Evolutionary conservation across 2,888 invertebrate genomes (phyloP).

Genomic region (Hirtodrosophila cameraria): DNA sequence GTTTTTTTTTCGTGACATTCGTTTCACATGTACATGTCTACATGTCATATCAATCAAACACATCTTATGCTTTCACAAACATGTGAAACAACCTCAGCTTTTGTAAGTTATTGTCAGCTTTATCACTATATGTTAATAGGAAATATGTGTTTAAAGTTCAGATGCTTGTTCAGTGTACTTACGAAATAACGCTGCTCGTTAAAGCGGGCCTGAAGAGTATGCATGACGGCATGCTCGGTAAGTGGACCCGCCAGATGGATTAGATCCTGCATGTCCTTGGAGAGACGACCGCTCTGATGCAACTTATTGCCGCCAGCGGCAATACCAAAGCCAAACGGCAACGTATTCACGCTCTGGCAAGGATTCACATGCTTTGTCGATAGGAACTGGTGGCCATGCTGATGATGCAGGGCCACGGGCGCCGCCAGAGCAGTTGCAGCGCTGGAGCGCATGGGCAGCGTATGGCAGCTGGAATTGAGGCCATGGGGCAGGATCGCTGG

Average conservation of each 20-base stretch:
- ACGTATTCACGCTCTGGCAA: slow-evolving; percentile 79
- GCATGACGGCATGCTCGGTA: slow-evolving; percentile 96
- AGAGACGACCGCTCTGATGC: slow-evolving; percentile 38
- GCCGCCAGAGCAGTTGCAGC: slow-evolving; percentile 46
- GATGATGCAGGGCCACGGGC: slow-evolving; percentile 22
- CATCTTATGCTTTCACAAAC: too few relatives aligned
- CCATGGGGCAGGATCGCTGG: slow-evolving; percentile 46
- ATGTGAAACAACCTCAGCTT: too few relatives aligned
- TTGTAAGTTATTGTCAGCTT: too few relatives aligned
- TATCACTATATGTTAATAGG: too few relatives aligned
- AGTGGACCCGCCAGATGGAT: slow-evolving; percentile 96
- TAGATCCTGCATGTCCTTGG: slow-evolving; percentile 91
- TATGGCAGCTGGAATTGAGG: slow-evolving; percentile 47
- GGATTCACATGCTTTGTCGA: slow-evolving; percentile 79
- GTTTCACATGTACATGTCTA: too few relatives aligned
- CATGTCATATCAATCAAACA: too few relatives aligned
- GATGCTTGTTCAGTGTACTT: slow-evolving; percentile 85
- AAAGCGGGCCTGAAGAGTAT: slow-evolving; percentile 95
- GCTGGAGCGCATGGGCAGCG: slow-evolving; percentile 61
- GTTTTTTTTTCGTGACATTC: too few relatives aligned
- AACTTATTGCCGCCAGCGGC: slow-evolving; percentile 24
- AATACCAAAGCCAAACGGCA: slow-evolving; percentile 75
- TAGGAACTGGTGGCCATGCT: slow-evolving; percentile 61
- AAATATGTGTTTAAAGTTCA: too few relatives aligned
- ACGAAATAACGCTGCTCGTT: slow-evolving; percentile 94